Base-by-base conservation (phyloP, 2,797 vertebrate species). In the Orestias chungarensis region DNA sequence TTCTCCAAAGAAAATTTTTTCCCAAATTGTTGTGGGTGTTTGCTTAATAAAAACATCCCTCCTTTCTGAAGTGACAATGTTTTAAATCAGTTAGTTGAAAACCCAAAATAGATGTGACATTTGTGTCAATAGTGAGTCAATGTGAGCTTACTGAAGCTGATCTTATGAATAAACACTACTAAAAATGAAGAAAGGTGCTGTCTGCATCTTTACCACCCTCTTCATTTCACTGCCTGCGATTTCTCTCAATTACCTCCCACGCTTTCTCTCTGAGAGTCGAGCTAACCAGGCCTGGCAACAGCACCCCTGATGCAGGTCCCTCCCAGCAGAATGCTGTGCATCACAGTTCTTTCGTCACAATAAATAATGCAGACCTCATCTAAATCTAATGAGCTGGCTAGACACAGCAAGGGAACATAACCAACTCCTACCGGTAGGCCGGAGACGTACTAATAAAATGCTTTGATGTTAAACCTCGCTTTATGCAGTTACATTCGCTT, bases 331-430 rank as follows among this genome's bases (percentile, higher is more conserved):
- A 52, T 69, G 68, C 47, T 80, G 54, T 17, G 25, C 82, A 67
- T 40, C 72, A 64, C 78, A 52, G 68, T 76, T 72, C 84, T 76
- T 87, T 82, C 61, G 84, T 82, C 74, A 76, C 81, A 46, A 67
- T 90, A 73, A 93, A 89, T 91, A 89, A 91, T 90, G 82, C 82
- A 92, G 68, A 8, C 8, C 40, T 73, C 72, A 77, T 81, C 72
- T 84, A 83, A 88, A 76, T 78, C 89, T 86, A 87, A 89, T 85
- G 84, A 87, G 67, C 33, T 74, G 68, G 43, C 61, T 18, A 6
- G 8, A n/a, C 80, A 40, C 59, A 49, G 62, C 12, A 52, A 75
- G 43, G 78, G 25, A 8, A 38, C 64, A 7, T 64, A 52, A 76
- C 70, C 64, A 81, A 80, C 62, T 68, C 69, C 40, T 61, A 43